Percentiles rank a stretch among this genome's conserved stretches.
These are phyloP conservation scores for Agrochola litura DNA, from an alignment of 2,888 invertebrate genomes.

Conservation along the genomic window DNA sequence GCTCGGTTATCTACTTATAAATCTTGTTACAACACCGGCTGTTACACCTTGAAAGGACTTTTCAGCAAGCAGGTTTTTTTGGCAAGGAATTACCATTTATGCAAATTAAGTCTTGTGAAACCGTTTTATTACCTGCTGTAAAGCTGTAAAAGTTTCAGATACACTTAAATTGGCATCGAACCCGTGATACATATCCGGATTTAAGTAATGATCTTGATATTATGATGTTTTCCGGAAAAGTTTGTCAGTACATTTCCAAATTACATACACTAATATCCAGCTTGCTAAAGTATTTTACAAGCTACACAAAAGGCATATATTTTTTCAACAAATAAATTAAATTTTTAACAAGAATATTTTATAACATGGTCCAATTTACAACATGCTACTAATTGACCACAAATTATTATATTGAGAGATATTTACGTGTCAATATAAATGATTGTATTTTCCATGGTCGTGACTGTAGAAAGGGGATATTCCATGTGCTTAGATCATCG, in stretches of 20 bases:
- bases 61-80: background rate
- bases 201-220: background rate
- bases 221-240: background rate
- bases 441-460: background rate
- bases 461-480: conserved; percentile 8
- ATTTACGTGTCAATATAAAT: conserved; percentile 3
- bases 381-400: conserved; percentile 11
- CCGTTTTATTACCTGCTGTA: background rate
- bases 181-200: background rate
- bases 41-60: background rate
- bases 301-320: background rate
- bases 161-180: background rate
- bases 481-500: background rate
- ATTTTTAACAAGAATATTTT: background rate
- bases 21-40: background rate
- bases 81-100: background rate
- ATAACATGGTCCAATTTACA: background rate
- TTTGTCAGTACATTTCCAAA: background rate
- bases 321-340: background rate
- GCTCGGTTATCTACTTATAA: background rate
- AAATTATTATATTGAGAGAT: conserved; percentile 24
- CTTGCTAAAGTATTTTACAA: background rate
- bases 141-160: background rate
- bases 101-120: background rate
- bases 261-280: background rate